phyloP scores from a whole-genome alignment of 2,113 vertebrate species.

The Epinephelus fuscoguttatus region DNA sequence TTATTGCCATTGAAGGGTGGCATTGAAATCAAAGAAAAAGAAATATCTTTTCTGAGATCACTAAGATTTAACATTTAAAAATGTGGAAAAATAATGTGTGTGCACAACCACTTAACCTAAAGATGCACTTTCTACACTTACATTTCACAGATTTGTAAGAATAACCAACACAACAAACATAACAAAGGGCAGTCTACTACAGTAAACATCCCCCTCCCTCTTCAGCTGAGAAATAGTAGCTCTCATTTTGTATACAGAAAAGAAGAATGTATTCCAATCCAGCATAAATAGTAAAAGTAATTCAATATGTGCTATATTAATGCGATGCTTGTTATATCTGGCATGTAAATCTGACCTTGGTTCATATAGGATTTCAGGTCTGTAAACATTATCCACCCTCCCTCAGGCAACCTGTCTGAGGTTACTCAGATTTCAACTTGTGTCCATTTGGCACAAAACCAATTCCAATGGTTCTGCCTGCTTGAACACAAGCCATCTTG shows the following conservation, averaged over 20 bases:
- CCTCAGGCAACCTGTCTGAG: background rate
- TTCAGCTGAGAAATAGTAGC: background rate
- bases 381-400: constrained; percentile 10
- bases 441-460: constrained; percentile 51
- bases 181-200: background rate
- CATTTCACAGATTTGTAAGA: background rate
- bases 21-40: background rate
- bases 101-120: background rate
- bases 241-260: background rate
- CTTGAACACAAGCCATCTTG: constrained; percentile 31
- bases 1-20: background rate
- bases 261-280: background rate
- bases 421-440: constrained; percentile 33
- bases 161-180: background rate
- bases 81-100: background rate
- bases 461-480: constrained; percentile 49
- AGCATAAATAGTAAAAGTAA: background rate
- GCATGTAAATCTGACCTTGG: constrained; percentile 3
- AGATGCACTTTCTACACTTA: background rate
- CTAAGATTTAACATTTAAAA: background rate
- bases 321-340: background rate
- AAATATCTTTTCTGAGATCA: background rate
- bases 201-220: background rate
- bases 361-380: constrained; percentile 4
- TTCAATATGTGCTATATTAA: background rate